phyloP scores from a whole-genome alignment of 2,797 vertebrate genomes.

The Okamejei kenojei region DNA sequence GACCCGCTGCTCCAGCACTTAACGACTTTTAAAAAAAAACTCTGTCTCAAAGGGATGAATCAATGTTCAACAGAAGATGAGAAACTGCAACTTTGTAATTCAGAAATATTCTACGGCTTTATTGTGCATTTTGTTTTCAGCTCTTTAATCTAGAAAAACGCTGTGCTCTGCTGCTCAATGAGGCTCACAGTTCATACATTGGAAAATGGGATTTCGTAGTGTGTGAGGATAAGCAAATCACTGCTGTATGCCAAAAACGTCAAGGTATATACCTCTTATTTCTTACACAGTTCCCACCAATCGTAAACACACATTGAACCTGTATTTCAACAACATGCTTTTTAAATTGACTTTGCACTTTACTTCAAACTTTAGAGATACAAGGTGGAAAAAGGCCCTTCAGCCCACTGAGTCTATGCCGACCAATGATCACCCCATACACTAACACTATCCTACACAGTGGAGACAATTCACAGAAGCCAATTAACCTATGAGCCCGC shows the following conservation, averaged over 20 bases:
- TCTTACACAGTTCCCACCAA: not conserved
- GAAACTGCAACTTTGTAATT: not conserved
- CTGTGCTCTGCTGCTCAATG: constrained; percentile 72
- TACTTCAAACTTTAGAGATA: not conserved
- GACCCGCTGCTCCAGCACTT: no score
- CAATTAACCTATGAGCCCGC: no score
- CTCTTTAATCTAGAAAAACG: constrained; percentile 59
- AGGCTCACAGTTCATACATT: constrained; percentile 66
- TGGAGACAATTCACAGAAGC: no score
- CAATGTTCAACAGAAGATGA: not conserved
- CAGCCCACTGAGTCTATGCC: no score
- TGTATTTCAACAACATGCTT: not conserved
- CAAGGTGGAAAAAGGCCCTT: no score
- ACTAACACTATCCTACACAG: no score
- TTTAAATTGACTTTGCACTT: not conserved
- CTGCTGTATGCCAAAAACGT: constrained; percentile 74
- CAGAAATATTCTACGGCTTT: not conserved
- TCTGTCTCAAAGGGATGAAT: not conserved
- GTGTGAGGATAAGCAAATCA: constrained; percentile 60
- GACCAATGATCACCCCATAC: no score
- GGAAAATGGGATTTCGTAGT: constrained; percentile 84
- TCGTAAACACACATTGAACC: not conserved
- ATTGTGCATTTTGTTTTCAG: constrained; percentile 52
- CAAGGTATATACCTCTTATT: constrained; percentile 52
- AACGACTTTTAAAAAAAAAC: not conserved